A percentile compares a stretch with the other conserved stretches of the same genome.
These are phyloP conservation scores for Drosophila limbata DNA, from an alignment of 2,888 invertebrate genomes.

Conservation along the genomic window DNA sequence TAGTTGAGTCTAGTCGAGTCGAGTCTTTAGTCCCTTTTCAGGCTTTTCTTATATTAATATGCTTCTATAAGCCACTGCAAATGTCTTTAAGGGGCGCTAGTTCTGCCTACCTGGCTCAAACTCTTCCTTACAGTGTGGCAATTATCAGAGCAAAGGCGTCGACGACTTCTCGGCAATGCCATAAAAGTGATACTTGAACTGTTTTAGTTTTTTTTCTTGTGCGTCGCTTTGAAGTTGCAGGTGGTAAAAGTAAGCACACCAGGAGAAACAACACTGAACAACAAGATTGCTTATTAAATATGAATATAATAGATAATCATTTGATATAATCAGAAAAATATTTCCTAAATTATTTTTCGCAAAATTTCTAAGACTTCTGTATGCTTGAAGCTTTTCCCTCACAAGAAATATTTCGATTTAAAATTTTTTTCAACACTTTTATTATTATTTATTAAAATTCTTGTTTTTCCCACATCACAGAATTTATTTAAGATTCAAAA, in stretches of 20 bases:
- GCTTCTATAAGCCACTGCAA: slow-evolving; percentile 51
- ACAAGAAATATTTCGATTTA: not conserved
- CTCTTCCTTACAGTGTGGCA: slow-evolving; percentile 31
- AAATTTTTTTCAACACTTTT: not conserved
- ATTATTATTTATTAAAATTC: not conserved
- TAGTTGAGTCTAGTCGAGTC: slow-evolving; percentile 5
- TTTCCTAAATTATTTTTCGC: not conserved
- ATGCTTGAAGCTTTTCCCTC: no score
- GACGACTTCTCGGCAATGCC: slow-evolving; percentile 60
- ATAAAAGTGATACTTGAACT: slow-evolving; percentile 79
- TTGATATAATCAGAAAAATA: not conserved
- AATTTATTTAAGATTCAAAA: no score
- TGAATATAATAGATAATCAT: not conserved
- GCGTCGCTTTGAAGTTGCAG: slow-evolving; percentile 58
- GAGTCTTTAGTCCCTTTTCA: slow-evolving; percentile 25
- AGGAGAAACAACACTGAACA: slow-evolving; percentile 31
- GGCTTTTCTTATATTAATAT: slow-evolving; percentile 57
- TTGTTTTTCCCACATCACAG: no score
- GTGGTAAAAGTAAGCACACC: slow-evolving; percentile 28
- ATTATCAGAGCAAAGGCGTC: slow-evolving; percentile 52
- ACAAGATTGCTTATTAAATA: slow-evolving; percentile 15
- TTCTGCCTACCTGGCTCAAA: not conserved
- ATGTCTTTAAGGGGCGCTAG: slow-evolving; percentile 33
- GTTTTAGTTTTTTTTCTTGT: slow-evolving; percentile 65
- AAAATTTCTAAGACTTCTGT: not conserved